These are phyloP conservation scores for Thelaira solivaga DNA, from an alignment of 2,888 invertebrate genomes.

Conservation along the genomic window DNA sequence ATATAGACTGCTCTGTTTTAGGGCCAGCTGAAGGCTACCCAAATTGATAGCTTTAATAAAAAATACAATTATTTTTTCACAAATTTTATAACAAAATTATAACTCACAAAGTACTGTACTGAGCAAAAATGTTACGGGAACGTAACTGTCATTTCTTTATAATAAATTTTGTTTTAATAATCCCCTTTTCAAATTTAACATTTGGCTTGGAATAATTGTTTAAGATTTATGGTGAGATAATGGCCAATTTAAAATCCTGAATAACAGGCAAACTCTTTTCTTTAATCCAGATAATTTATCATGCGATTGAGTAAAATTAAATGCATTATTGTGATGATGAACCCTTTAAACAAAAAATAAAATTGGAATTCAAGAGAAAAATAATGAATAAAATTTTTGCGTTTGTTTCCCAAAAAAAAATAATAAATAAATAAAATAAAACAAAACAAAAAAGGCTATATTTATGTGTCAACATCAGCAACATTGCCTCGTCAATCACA, in stretches of 20 bases:
- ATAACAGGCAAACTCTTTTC: neutral
- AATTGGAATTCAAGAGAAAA: constrained; percentile 12
- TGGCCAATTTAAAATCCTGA: constrained; percentile 70
- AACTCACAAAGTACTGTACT: too few relatives aligned
- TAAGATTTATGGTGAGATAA: constrained; percentile 71
- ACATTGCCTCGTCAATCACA: constrained; percentile 71
- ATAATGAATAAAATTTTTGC: constrained; percentile 51
- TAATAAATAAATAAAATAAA: constrained; percentile 51
- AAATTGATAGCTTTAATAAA: too few relatives aligned
- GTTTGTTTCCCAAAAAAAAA: constrained; percentile 40
- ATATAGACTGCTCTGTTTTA: too few relatives aligned
- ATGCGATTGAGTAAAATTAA: constrained; percentile 23
- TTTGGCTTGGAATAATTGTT: neutral
- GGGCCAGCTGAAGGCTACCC: too few relatives aligned
- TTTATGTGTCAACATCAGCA: constrained; percentile 58
- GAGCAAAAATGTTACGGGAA: too few relatives aligned
- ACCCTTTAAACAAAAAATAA: constrained; percentile 43
- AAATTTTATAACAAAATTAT: too few relatives aligned
- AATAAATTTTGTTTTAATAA: constrained; percentile 29
- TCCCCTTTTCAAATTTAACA: neutral
- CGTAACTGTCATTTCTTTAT: too few relatives aligned
- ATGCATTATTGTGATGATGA: constrained; percentile 63
- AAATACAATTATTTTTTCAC: too few relatives aligned
- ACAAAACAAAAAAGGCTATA: too few relatives aligned
- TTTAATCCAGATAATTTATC: constrained; percentile 39